Conservation (phyloP, 2,113 vertebrate genomes). For the Nycticorax nycticorax region DNA sequence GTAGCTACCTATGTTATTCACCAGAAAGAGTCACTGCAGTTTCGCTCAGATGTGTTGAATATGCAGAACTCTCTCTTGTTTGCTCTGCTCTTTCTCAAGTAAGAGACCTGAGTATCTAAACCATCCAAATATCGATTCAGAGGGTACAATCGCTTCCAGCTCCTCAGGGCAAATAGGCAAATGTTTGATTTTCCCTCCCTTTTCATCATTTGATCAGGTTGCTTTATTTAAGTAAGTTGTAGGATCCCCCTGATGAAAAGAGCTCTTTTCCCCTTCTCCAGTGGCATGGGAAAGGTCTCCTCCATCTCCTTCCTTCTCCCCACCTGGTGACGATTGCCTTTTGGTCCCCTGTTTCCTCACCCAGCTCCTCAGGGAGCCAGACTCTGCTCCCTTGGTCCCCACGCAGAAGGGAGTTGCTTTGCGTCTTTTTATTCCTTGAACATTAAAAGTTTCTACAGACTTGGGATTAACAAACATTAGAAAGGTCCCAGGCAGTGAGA, state of each 20-base stretch:
- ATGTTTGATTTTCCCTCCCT: slow-evolving; percentile 10
- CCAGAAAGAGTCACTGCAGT: not conserved
- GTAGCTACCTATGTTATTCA: not conserved
- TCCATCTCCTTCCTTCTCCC: not conserved
- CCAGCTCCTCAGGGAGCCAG: not conserved
- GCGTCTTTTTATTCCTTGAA: not conserved
- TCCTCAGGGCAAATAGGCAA: slow-evolving; percentile 4
- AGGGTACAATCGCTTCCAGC: not conserved
- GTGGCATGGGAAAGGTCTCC: not conserved
- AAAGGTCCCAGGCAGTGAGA: slow-evolving; percentile 61
- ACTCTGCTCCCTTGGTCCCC: not conserved
- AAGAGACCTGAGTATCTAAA: not conserved
- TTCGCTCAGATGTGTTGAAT: not conserved
- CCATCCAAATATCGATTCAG: not conserved
- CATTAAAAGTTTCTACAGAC: slow-evolving; percentile 1
- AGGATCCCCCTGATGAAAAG: not conserved
- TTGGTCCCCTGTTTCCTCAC: not conserved
- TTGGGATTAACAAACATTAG: slow-evolving; percentile 35
- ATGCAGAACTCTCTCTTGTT: not conserved
- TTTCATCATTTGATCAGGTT: not conserved
- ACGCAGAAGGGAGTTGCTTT: not conserved
- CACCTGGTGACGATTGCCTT: not conserved
- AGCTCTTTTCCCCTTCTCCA: not conserved
- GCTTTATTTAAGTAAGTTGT: not conserved
- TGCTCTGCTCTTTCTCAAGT: slow-evolving; percentile 9